Percentiles rank a stretch among this genome's conserved stretches.
phyloP scores from a whole-genome alignment of 2,797 vertebrate species.

The Myotis pilosus region DNA sequence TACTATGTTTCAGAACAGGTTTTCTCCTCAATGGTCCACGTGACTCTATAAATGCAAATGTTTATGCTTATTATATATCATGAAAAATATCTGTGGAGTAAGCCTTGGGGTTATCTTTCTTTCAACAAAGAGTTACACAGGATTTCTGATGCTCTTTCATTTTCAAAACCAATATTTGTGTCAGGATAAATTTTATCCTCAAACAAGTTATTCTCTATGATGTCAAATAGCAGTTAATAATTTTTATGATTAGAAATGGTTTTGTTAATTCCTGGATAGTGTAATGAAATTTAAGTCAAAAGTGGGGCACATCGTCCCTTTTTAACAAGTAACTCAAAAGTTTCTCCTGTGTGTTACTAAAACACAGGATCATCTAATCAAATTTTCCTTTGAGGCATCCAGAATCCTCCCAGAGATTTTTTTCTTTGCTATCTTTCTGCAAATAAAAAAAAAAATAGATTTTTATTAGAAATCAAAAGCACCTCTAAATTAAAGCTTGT shows the following conservation, averaged over 20 bases:
- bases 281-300: slow-evolving; percentile 58
- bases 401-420: slow-evolving; percentile 42
- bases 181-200: slow-evolving; percentile 34
- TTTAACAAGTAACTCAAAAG: slow-evolving; percentile 47
- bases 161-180: slow-evolving; percentile 29
- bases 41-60: slow-evolving; percentile 30
- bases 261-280: slow-evolving; percentile 5
- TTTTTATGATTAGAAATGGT: background rate
- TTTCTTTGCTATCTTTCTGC: slow-evolving; percentile 45
- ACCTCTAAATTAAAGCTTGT: slow-evolving; percentile 54
- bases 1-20: background rate
- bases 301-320: background rate
- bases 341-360: slow-evolving; percentile 23
- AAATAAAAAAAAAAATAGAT: slow-evolving; percentile 64
- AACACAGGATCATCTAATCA: slow-evolving; percentile 13
- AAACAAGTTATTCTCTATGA: slow-evolving; percentile 18
- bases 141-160: slow-evolving; percentile 37
- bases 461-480: slow-evolving; percentile 60
- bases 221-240: background rate
- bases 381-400: slow-evolving; percentile 51
- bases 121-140: background rate
- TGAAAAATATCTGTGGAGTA: background rate
- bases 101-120: background rate
- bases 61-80: background rate
- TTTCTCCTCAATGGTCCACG: background rate